Evolutionary conservation across 53 echinoderm and acorn worm genomes (phyloP).

Genomic region (Echinometra lucunter): DNA sequence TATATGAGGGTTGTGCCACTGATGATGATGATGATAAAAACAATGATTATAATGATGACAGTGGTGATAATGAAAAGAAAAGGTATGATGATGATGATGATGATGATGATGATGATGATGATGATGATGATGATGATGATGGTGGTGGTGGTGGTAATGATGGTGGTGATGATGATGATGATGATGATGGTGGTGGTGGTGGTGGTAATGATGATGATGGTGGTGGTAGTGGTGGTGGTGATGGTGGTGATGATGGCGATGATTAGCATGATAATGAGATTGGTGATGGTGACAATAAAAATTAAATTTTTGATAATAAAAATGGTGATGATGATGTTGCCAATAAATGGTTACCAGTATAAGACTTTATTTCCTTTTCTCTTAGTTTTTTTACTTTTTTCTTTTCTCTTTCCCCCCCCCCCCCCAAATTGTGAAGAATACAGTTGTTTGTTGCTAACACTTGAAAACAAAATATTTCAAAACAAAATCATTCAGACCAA

Average conservation of each 20-base stretch:
- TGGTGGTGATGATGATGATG: neutral
- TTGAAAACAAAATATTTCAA: too few relatives aligned
- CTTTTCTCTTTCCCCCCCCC: too few relatives aligned
- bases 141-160: constrained; percentile 16
- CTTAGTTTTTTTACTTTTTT: too few relatives aligned
- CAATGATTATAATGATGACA: constrained; percentile 23
- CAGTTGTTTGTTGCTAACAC: too few relatives aligned
- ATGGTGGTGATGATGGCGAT: neutral
- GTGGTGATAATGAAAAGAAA: neutral
- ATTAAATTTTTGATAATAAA: neutral
- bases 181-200: neutral
- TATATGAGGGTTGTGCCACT: too few relatives aligned
- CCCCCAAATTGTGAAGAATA: too few relatives aligned
- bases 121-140: constrained; percentile 16
- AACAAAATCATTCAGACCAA: neutral
- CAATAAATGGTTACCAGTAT: neutral
- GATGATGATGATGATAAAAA: constrained; percentile 19
- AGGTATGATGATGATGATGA: constrained; percentile 31
- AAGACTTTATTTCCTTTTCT: too few relatives aligned
- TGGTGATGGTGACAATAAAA: neutral
- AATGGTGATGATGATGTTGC: neutral
- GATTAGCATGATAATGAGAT: neutral
- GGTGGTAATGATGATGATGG: neutral
- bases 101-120: constrained; percentile 9
- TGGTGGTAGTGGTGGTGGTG: neutral